Conservation (phyloP, 2,797 vertebrate genomes). For the Pseudochirops cupreus region DNA sequence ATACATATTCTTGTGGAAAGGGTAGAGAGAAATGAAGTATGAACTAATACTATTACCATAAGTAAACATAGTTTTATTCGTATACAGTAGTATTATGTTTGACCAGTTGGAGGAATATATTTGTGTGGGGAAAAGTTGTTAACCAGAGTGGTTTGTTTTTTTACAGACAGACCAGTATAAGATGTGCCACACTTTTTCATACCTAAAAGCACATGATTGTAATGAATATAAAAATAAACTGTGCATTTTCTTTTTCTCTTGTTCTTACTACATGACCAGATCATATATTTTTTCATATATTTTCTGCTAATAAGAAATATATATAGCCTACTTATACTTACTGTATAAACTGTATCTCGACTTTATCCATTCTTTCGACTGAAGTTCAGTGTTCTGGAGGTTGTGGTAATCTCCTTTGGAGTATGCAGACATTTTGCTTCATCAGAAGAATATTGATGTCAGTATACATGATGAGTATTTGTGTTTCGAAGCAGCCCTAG, state of each 20-base stretch:
- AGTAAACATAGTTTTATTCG: background rate
- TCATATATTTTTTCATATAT: background rate
- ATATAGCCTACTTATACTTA: background rate
- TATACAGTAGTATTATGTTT: background rate
- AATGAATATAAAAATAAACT: background rate
- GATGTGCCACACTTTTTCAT: background rate
- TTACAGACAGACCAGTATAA: background rate
- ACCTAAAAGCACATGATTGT: background rate
- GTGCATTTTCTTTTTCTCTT: background rate
- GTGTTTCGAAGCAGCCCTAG: background rate
- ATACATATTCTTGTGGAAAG: background rate
- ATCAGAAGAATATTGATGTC: background rate
- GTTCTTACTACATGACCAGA: background rate
- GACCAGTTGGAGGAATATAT: slow-evolving; percentile 11
- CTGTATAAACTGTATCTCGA: background rate
- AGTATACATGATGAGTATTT: background rate
- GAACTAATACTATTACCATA: background rate
- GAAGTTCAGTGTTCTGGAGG: background rate
- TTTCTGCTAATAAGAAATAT: background rate
- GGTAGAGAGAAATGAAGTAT: slow-evolving; percentile 1
- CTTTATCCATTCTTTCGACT: background rate
- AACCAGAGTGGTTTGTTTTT: background rate
- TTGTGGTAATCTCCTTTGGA: background rate
- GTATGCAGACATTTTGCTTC: background rate
- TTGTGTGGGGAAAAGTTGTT: background rate